Percentiles rank a stretch among this genome's conserved stretches.
phyloP scores from a whole-genome alignment of 2,888 invertebrate species.

The Idaea biselata region DNA sequence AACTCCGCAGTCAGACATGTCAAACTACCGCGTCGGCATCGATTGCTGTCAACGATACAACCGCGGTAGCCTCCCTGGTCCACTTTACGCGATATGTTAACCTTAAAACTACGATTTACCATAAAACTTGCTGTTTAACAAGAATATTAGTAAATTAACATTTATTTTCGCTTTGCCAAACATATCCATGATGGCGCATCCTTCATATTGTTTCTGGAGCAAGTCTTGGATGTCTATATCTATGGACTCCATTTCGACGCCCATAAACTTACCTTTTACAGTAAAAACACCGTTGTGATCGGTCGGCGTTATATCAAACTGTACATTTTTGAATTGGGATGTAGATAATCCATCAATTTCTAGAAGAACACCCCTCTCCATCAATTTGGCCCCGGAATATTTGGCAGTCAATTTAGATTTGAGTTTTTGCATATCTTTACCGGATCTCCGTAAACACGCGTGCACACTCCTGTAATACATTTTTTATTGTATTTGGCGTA shows the following conservation, averaged over 20 bases:
- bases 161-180: constrained; percentile 90
- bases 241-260: constrained; percentile 86
- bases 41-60: too few species aligned
- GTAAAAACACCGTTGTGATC: constrained; percentile 84
- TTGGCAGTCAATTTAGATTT: constrained; percentile 82
- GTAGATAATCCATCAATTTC: constrained; percentile 85
- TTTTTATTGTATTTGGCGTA: constrained; percentile 5
- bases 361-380: constrained; percentile 86
- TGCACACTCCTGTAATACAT: constrained; percentile 76
- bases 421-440: constrained; percentile 75
- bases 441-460: constrained; percentile 70
- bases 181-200: constrained; percentile 87
- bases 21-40: too few species aligned
- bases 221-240: constrained; percentile 87
- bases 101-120: constrained; percentile 64
- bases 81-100: neutral
- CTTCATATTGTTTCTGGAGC: constrained; percentile 88
- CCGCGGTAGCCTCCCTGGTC: too few species aligned
- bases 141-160: constrained; percentile 86
- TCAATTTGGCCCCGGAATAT: constrained; percentile 85
- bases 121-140: constrained; percentile 89
- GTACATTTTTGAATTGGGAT: constrained; percentile 87
- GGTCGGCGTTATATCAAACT: constrained; percentile 86
- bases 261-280: constrained; percentile 88
- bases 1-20: too few species aligned